A percentile compares a stretch with the other conserved stretches of the same genome.
Conservation (phyloP, 1,140 invertebrate species). For the Macrotrachela quadricornifera region DNA sequence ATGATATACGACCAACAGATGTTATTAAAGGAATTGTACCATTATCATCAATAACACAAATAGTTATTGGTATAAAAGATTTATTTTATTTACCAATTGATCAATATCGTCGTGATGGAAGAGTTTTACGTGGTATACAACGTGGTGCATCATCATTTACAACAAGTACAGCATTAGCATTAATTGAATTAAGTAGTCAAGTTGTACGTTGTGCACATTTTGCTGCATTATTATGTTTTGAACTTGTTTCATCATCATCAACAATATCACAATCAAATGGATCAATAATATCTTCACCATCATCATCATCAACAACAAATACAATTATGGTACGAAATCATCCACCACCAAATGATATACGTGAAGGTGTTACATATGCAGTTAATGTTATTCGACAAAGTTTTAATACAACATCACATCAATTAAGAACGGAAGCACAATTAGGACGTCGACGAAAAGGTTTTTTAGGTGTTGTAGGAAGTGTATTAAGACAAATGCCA, state of each 20-base stretch:
- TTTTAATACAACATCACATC: slow-evolving; percentile 62
- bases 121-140: slow-evolving; percentile 72
- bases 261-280: slow-evolving; percentile 13
- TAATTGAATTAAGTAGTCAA: slow-evolving; percentile 65
- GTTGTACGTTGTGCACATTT: slow-evolving; percentile 36
- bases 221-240: too few species aligned
- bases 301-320: slow-evolving; percentile 17
- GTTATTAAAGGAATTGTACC: slow-evolving; percentile 76
- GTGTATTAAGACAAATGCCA: slow-evolving; percentile 66
- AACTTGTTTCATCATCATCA: too few species aligned
- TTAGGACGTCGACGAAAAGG: slow-evolving; percentile 64
- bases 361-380: slow-evolving; percentile 71
- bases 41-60: slow-evolving; percentile 64
- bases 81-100: slow-evolving; percentile 80
- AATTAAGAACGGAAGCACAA: slow-evolving; percentile 37
- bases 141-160: slow-evolving; percentile 85
- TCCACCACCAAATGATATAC: slow-evolving; percentile 51
- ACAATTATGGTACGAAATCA: slow-evolving; percentile 35
- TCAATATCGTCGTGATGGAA: slow-evolving; percentile 83
- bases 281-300: background rate
- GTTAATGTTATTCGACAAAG: slow-evolving; percentile 51
- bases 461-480: slow-evolving; percentile 62
- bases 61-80: slow-evolving; percentile 75
- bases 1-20: slow-evolving; percentile 78
- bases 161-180: slow-evolving; percentile 72